phyloP scores from a whole-genome alignment of 2,888 invertebrate genomes.

The Drosophila nr. perissopoda region DNA sequence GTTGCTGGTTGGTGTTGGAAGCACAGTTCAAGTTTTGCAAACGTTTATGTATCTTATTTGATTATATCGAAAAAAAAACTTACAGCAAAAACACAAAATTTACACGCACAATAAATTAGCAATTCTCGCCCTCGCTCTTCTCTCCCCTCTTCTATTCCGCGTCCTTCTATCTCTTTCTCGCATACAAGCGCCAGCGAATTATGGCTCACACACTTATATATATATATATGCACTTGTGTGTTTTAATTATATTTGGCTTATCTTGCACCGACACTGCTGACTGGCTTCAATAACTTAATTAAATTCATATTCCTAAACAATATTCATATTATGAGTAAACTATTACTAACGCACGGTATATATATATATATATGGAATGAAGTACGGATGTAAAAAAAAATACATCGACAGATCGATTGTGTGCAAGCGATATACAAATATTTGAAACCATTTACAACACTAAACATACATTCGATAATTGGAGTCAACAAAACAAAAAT shows the following conservation, averaged over 20 bases:
- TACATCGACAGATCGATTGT: conserved; percentile 38
- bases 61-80: conserved; percentile 31
- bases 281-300: conserved; percentile 47
- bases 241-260: conserved; percentile 32
- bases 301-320: conserved; percentile 57
- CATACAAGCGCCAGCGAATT: conserved; percentile 49
- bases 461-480: neutral
- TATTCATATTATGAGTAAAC: conserved; percentile 70
- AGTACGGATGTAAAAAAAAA: conserved; percentile 32
- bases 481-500: neutral
- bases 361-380: conserved; percentile 45
- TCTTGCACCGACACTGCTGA: conserved; percentile 30
- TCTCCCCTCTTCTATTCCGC: conserved; percentile 12
- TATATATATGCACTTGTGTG: conserved; percentile 21
- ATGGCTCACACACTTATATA: conserved; percentile 21
- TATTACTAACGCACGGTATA: conserved; percentile 72
- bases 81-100: conserved; percentile 42
- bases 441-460: conserved; percentile 18
- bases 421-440: conserved; percentile 17
- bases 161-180: conserved; percentile 17
- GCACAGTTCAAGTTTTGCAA: conserved; percentile 36
- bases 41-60: conserved; percentile 21
- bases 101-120: conserved; percentile 62
- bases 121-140: conserved; percentile 34
- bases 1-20: conserved; percentile 29